phyloP scores from a whole-genome alignment of 2,888 invertebrate genomes.

The Ochropacha duplaris region DNA sequence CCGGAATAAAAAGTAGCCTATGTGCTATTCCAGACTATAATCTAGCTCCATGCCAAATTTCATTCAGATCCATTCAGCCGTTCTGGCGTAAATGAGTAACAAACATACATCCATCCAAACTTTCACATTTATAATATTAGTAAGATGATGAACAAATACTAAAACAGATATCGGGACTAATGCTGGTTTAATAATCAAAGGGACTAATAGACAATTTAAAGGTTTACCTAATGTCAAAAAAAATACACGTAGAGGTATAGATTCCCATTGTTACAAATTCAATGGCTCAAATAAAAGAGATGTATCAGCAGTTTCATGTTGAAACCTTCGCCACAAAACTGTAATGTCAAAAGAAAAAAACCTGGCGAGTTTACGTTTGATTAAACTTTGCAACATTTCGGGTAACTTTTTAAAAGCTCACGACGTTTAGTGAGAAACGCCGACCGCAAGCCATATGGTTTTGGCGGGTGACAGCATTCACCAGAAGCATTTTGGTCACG shows the following conservation, averaged over 20 bases:
- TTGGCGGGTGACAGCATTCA: conserved; percentile 57
- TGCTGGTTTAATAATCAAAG: too few relatives aligned
- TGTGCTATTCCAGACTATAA: too few relatives aligned
- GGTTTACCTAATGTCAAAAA: too few relatives aligned
- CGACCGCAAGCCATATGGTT: conserved; percentile 63
- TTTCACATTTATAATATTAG: too few relatives aligned
- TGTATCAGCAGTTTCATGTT: not conserved
- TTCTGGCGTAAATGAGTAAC: too few relatives aligned
- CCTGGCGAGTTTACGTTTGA: conserved; percentile 33
- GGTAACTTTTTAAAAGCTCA: conserved; percentile 49
- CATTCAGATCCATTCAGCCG: too few relatives aligned
- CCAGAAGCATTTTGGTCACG: conserved; percentile 59
- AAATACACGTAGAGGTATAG: not conserved
- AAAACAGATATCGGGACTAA: too few relatives aligned
- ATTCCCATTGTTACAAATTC: not conserved
- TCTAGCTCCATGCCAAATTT: too few relatives aligned
- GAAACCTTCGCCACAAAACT: conserved; percentile 9
- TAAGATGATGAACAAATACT: too few relatives aligned
- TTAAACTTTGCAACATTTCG: conserved; percentile 30
- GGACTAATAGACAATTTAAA: too few relatives aligned
- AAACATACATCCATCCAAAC: too few relatives aligned
- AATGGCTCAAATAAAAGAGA: not conserved
- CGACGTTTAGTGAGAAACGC: conserved; percentile 63
- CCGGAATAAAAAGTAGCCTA: too few relatives aligned
- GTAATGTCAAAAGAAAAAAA: conserved; percentile 15